Evolutionary conservation across 2,888 invertebrate species (phyloP).

Genomic region (Lapara coniferarum): DNA sequence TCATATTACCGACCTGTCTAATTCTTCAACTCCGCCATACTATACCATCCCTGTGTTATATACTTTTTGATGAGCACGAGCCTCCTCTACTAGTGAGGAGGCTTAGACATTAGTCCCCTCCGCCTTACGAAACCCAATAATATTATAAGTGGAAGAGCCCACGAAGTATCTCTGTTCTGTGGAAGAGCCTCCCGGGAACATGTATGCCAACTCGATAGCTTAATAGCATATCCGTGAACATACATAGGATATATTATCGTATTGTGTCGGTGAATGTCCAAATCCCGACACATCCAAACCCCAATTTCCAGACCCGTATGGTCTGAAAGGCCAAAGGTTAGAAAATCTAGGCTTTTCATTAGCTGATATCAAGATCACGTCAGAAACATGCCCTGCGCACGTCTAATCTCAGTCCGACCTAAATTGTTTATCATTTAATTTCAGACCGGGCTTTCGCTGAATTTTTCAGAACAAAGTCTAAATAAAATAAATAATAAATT

Average conservation of each 20-base stretch:
- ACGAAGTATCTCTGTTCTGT: no score
- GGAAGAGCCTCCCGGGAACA: slow-evolving; percentile 31
- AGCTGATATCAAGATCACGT: slow-evolving; percentile 4
- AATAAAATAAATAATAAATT: background rate
- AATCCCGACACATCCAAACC: background rate
- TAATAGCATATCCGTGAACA: slow-evolving; percentile 40
- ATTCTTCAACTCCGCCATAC: no score
- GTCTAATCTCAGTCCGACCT: background rate
- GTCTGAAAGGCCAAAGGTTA: background rate
- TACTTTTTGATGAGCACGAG: no score
- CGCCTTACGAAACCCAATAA: no score
- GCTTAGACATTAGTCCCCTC: no score
- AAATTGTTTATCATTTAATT: slow-evolving; percentile 22
- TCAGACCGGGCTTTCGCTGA: background rate
- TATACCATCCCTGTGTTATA: no score
- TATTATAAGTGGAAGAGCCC: no score
- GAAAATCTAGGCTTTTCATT: slow-evolving; percentile 5
- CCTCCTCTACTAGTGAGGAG: no score
- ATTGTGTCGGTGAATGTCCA: slow-evolving; percentile 4
- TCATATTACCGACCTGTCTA: slow-evolving; percentile 37
- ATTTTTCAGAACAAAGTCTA: background rate
- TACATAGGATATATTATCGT: slow-evolving; percentile 54
- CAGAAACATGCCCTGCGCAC: background rate
- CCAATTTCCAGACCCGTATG: slow-evolving; percentile 3
- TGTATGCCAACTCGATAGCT: slow-evolving; percentile 38